A percentile compares a stretch with the other conserved stretches of the same genome.
Conservation (phyloP, 2,888 invertebrate species). For the Lithophane leautieri region DNA sequence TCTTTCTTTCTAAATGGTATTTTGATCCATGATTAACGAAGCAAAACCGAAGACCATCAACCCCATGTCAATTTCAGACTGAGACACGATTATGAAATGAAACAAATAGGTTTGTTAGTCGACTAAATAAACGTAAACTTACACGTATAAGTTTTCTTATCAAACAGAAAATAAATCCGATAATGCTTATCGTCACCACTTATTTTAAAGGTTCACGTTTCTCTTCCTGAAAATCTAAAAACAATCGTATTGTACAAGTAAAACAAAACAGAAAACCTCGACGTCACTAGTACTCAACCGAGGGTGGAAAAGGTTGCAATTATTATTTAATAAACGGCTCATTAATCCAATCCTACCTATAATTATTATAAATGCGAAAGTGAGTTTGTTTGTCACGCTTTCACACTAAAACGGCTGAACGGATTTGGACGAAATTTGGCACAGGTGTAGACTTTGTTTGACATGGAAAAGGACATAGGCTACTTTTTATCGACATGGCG, state of each 20-base stretch:
- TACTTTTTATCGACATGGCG: too few relatives aligned
- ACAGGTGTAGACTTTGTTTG: too few relatives aligned
- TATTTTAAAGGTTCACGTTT: neutral
- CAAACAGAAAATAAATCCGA: neutral
- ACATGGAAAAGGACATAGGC: too few relatives aligned
- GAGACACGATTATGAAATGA: neutral
- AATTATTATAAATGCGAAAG: too few relatives aligned
- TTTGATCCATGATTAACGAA: constrained; percentile 15
- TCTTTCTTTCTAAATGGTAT: neutral
- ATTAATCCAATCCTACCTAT: too few relatives aligned
- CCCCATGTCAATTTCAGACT: neutral
- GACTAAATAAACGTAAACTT: neutral
- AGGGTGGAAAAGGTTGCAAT: constrained; percentile 14
- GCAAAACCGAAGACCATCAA: constrained; percentile 5
- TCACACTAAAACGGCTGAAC: too few relatives aligned
- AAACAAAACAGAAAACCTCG: neutral
- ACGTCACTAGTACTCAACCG: neutral
- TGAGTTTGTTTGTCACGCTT: too few relatives aligned
- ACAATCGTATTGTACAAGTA: neutral
- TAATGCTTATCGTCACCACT: neutral
- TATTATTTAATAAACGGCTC: constrained; percentile 22
- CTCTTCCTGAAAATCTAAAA: neutral
- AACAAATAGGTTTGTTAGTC: neutral
- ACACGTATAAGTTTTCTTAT: neutral
- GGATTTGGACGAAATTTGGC: too few relatives aligned